phyloP scores from a whole-genome alignment of 2,113 vertebrate genomes.

The Scortum barcoo region DNA sequence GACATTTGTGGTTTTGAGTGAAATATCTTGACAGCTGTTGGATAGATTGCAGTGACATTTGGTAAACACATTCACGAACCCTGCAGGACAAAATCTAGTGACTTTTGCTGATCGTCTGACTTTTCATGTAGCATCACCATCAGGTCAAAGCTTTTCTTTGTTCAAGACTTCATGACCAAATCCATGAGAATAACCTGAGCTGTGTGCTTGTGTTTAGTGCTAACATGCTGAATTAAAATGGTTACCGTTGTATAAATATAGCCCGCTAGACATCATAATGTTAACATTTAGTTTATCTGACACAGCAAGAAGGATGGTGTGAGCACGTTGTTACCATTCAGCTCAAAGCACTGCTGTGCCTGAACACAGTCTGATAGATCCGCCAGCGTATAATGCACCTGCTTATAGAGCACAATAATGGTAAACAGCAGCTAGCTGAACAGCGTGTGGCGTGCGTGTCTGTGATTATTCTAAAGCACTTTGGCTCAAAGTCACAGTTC shows the following conservation, averaged over 20 bases:
- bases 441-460: neutral
- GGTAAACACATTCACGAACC: neutral
- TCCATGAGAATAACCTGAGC: no score
- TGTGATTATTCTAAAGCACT: conserved; percentile 18
- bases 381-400: neutral
- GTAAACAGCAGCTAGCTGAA: conserved; percentile 8
- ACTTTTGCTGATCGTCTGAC: neutral
- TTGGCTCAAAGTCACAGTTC: conserved; percentile 24
- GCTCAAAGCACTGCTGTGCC: neutral
- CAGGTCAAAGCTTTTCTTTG: neutral
- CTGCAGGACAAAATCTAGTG: neutral
- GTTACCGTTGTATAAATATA: neutral
- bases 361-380: neutral
- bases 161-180: no score
- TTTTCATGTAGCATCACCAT: neutral
- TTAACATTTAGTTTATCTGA: neutral
- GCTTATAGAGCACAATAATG: neutral
- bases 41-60: neutral
- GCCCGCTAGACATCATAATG: neutral
- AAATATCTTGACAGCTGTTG: neutral
- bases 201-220: neutral
- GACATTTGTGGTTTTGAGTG: neutral
- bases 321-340: neutral
- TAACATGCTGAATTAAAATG: neutral
- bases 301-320: neutral